Evolutionary conservation across 2,797 vertebrate species (phyloP).

Genomic region (Poecilia picta): DNA sequence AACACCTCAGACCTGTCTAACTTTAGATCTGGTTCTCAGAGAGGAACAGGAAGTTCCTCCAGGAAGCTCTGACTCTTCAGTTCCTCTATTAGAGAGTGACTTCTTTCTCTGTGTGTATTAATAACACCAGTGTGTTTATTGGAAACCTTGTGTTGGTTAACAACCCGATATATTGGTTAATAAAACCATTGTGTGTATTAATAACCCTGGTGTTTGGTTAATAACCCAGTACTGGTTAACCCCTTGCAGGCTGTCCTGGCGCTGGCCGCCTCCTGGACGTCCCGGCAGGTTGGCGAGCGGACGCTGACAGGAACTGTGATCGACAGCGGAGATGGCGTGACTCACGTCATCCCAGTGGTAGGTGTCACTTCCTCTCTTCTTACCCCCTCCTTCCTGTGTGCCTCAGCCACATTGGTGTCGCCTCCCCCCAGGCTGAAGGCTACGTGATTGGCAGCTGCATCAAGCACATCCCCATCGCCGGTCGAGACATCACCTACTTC

Average conservation of each 20-base stretch:
- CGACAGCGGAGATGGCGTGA: constrained; percentile 97
- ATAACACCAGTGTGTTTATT: no score
- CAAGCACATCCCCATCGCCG: constrained; percentile 98
- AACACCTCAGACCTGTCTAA: neutral
- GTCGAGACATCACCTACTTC: constrained; percentile 98
- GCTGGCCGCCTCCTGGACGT: constrained; percentile 97
- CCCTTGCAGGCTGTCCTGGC: constrained; percentile 87
- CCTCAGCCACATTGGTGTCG: neutral
- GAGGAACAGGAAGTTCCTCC: neutral
- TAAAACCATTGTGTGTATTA: no score
- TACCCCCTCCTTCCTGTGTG: neutral
- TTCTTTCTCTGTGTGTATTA: neutral
- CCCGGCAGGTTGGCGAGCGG: constrained; percentile 93
- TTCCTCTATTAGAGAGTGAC: constrained; percentile 27
- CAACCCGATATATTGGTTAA: no score
- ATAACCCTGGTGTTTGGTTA: no score
- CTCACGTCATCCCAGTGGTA: constrained; percentile 97
- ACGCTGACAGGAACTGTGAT: constrained; percentile 96
- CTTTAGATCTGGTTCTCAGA: neutral
- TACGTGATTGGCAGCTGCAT: constrained; percentile 99
- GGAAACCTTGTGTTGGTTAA: no score
- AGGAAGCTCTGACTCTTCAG: constrained; percentile 21
- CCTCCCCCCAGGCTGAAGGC: constrained; percentile 86
- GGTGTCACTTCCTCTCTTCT: constrained; percentile 22
- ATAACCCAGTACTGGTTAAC: no score